Conservation (phyloP, 92 coral and sea anemone species). For the Palythoa caribaeorum region DNA sequence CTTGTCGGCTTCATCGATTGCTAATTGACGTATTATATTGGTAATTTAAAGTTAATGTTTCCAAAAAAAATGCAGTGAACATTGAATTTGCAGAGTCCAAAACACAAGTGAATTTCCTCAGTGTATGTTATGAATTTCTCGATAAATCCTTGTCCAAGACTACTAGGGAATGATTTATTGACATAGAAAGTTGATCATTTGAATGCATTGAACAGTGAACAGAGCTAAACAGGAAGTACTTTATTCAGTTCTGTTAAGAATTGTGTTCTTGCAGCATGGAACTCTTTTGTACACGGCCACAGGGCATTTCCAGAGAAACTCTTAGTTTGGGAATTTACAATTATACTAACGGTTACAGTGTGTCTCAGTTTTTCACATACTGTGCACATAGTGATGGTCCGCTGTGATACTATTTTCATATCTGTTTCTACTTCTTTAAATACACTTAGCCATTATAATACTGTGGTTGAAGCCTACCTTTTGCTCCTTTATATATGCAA, state of each 20-base stretch:
- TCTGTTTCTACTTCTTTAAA: background rate
- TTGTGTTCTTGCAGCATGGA: background rate
- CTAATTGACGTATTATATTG: background rate
- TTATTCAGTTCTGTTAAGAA: slow-evolving; percentile 9
- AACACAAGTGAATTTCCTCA: slow-evolving; percentile 1
- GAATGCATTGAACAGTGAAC: slow-evolving; percentile 11
- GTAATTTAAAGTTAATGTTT: background rate
- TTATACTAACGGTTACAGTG: slow-evolving; percentile 13
- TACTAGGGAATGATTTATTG: background rate
- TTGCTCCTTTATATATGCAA: slow-evolving; percentile 26
- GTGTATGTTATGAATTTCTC: background rate
- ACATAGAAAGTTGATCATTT: too few relatives aligned
- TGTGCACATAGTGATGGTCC: slow-evolving; percentile 6
- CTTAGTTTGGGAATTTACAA: slow-evolving; percentile 11
- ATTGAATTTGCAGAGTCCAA: background rate
- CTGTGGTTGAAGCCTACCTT: slow-evolving; percentile 2
- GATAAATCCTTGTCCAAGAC: background rate
- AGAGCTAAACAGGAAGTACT: slow-evolving; percentile 3
- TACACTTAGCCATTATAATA: background rate
- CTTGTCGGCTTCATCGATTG: background rate
- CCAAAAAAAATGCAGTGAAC: background rate
- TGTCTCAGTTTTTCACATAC: slow-evolving; percentile 21
- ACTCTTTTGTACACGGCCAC: too few relatives aligned
- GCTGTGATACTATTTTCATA: background rate
- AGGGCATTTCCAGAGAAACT: too few relatives aligned